Conservation (phyloP, 2,888 invertebrate genomes). For the Cosmia pyralina region DNA sequence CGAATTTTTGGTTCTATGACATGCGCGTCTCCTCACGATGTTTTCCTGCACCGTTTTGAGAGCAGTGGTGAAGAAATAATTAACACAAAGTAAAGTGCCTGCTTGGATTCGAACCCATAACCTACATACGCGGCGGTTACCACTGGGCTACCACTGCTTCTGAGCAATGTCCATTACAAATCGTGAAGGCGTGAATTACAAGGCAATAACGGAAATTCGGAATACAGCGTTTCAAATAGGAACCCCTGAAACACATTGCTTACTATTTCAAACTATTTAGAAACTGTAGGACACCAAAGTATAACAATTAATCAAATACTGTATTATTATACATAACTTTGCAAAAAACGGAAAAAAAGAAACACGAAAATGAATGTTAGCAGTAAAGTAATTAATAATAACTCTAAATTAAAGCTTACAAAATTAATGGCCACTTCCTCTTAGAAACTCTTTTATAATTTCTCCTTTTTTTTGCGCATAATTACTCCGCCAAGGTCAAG, state of each 20-base stretch:
- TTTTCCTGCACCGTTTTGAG: too few relatives aligned
- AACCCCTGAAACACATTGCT: not conserved
- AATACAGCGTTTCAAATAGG: not conserved
- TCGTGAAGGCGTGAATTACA: too few relatives aligned
- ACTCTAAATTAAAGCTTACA: conserved; percentile 54
- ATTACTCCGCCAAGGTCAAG: conserved; percentile 46
- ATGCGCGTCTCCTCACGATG: too few relatives aligned
- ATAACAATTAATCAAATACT: conserved; percentile 11
- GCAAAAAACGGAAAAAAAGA: conserved; percentile 15
- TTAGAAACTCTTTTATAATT: conserved; percentile 49
- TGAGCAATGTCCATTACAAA: too few relatives aligned
- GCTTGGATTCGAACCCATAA: too few relatives aligned
- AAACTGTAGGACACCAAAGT: not conserved
- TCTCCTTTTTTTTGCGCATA: conserved; percentile 37
- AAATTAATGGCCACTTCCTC: conserved; percentile 53
- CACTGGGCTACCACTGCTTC: too few relatives aligned
- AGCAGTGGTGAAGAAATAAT: too few relatives aligned
- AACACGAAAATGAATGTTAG: conserved; percentile 52
- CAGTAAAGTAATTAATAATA: conserved; percentile 55
- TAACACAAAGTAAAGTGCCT: too few relatives aligned
- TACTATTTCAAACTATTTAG: not conserved
- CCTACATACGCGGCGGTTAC: too few relatives aligned
- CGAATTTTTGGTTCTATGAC: too few relatives aligned
- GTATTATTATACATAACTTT: not conserved
- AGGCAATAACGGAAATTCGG: too few relatives aligned